These are phyloP conservation scores for Thymelicus lineola DNA, from an alignment of 2,888 invertebrate species.

Conservation along the genomic window DNA sequence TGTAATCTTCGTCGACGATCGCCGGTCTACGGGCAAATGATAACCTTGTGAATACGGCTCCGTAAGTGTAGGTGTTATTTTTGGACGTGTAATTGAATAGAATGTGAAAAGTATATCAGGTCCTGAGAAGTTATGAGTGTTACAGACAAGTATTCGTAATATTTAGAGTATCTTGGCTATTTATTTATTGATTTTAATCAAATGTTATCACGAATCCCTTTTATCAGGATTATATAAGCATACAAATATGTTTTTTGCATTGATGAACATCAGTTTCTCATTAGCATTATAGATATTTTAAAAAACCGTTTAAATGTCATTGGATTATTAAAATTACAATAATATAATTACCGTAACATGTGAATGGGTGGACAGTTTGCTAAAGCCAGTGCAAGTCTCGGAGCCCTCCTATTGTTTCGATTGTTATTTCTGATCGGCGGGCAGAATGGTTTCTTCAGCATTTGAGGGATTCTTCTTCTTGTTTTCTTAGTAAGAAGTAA, in stretches of 20 bases:
- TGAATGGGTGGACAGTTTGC: constrained; percentile 80
- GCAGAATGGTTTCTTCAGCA: constrained; percentile 80
- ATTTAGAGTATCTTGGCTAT: no score
- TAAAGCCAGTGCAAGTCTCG: constrained; percentile 70
- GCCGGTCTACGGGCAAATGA: constrained; percentile 62
- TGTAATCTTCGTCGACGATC: constrained; percentile 79
- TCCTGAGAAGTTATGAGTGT: no score
- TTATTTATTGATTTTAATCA: no score
- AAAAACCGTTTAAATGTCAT: no score
- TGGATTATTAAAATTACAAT: no score
- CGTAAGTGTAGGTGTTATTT: not conserved
- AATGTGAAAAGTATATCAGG: no score
- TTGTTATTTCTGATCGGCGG: constrained; percentile 64
- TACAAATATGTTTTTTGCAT: no score
- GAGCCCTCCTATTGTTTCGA: constrained; percentile 78
- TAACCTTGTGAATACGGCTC: constrained; percentile 7
- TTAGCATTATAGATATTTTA: no score
- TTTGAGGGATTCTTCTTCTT: constrained; percentile 69
- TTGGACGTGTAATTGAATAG: not conserved
- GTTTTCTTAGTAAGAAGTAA: constrained; percentile 86
- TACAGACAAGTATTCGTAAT: no score
- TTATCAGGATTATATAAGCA: no score
- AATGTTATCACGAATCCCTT: no score
- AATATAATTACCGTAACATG: constrained; percentile 66
- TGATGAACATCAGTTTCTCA: no score